Percentiles rank a stretch among this genome's conserved stretches.
phyloP scores from a whole-genome alignment of 2,113 vertebrate species.

The Dipodomys ordii region DNA sequence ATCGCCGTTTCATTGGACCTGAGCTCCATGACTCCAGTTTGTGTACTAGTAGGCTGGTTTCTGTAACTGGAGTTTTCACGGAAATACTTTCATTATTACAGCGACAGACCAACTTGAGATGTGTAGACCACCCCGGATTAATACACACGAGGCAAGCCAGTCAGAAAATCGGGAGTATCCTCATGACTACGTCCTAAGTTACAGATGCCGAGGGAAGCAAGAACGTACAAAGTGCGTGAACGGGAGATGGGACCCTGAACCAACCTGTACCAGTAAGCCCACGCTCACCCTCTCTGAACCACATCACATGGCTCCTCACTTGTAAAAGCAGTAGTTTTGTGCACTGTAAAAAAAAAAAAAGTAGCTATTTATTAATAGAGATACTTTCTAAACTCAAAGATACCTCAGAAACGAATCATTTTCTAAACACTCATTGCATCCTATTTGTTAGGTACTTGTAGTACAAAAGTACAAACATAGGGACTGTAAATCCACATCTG shows the following conservation, averaged over 20 bases:
- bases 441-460: not conserved
- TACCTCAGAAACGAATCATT: not conserved
- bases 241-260: conserved; percentile 81
- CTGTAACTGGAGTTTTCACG: not conserved
- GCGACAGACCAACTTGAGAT: conserved; percentile 42
- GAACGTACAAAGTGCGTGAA: conserved; percentile 65
- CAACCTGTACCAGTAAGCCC: conserved; percentile 73
- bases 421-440: not conserved
- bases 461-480: not conserved
- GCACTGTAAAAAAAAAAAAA: no score
- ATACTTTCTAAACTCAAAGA: not conserved
- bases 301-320: not conserved
- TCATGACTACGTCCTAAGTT: rapidly evolving
- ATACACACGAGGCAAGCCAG: rapidly evolving
- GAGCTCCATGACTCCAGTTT: not conserved
- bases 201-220: conserved; percentile 9
- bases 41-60: not conserved
- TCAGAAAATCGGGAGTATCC: rapidly evolving
- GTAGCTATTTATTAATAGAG: no score
- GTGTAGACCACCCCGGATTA: rapidly evolving
- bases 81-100: conserved; percentile 44
- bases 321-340: not conserved
- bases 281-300: not conserved
- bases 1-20: not conserved
- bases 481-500: not conserved